A percentile compares a stretch with the other conserved stretches of the same genome.
Evolutionary conservation across 2,888 invertebrate species (phyloP).

Genomic region (Agrochola lota): DNA sequence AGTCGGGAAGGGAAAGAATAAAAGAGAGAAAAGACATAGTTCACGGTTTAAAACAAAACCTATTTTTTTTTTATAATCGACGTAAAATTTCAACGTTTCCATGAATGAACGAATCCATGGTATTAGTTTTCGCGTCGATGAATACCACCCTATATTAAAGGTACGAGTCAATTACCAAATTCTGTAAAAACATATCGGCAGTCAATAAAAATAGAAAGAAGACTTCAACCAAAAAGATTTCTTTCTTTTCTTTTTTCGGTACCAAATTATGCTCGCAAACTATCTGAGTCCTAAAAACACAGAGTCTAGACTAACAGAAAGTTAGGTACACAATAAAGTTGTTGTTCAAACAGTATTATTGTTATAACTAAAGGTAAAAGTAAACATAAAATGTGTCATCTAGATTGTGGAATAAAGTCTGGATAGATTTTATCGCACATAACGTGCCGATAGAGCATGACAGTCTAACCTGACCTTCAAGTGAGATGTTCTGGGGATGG

Average conservation of each 20-base stretch:
- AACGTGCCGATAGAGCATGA: not conserved
- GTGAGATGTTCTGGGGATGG: not conserved
- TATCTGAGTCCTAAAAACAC: slow-evolving; percentile 18
- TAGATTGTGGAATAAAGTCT: not conserved
- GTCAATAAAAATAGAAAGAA: not conserved
- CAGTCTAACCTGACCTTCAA: not conserved
- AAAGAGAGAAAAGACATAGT: not conserved
- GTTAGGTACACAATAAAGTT: not conserved
- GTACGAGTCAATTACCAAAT: slow-evolving; percentile 95
- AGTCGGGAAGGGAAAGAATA: not conserved
- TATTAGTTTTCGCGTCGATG: no score
- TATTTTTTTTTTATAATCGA: no score
- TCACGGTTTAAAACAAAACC: not conserved
- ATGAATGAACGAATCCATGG: no score
- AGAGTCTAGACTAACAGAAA: slow-evolving; percentile 19
- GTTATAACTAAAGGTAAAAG: not conserved
- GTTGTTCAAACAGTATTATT: slow-evolving; percentile 1
- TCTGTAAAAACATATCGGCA: slow-evolving; percentile 93
- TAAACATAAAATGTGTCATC: not conserved
- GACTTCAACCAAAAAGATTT: not conserved
- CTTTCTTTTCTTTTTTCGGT: not conserved
- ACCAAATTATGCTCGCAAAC: slow-evolving; percentile 8
- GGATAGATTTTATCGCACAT: not conserved
- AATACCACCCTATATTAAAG: slow-evolving; percentile 88
- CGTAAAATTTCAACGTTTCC: no score